Percentiles rank a stretch among this genome's conserved stretches.
phyloP scores from a whole-genome alignment of 2,888 invertebrate species.

The Aphidius colemani region DNA sequence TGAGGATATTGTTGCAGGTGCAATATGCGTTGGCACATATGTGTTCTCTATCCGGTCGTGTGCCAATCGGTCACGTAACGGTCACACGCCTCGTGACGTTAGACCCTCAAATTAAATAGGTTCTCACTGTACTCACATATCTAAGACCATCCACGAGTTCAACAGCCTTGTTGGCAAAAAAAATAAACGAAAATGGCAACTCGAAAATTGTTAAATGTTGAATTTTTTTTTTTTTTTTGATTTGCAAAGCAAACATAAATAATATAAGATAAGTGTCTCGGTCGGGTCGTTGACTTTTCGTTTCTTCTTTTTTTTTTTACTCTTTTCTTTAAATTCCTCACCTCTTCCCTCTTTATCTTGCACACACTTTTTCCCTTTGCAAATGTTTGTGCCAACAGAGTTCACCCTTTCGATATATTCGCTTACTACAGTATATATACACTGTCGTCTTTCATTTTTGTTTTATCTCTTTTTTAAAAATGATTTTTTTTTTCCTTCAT shows the following conservation, averaged over 20 bases:
- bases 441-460: conserved; percentile 21
- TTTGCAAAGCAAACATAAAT: no score
- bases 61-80: conserved; percentile 59
- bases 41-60: conserved; percentile 38
- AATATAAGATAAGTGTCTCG: conserved; percentile 35
- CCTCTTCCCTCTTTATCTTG: conserved; percentile 37
- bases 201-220: no score
- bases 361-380: conserved; percentile 21
- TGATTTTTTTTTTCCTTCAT: conserved; percentile 9
- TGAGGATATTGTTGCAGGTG: conserved; percentile 10
- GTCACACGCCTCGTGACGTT: conserved; percentile 49
- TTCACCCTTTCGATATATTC: neutral
- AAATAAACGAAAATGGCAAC: no score
- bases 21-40: conserved; percentile 30
- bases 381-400: conserved; percentile 5
- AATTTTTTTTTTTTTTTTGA: no score
- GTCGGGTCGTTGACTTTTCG: conserved; percentile 54
- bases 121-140: neutral
- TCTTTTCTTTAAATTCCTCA: conserved; percentile 51
- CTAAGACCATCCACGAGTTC: no score
- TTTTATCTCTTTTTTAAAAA: neutral
- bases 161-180: no score
- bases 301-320: conserved; percentile 43
- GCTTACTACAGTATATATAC: neutral
- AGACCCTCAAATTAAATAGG: neutral